These are phyloP conservation scores for Apis laboriosa DNA, from an alignment of 1,140 invertebrate genomes.

Conservation along the genomic window DNA sequence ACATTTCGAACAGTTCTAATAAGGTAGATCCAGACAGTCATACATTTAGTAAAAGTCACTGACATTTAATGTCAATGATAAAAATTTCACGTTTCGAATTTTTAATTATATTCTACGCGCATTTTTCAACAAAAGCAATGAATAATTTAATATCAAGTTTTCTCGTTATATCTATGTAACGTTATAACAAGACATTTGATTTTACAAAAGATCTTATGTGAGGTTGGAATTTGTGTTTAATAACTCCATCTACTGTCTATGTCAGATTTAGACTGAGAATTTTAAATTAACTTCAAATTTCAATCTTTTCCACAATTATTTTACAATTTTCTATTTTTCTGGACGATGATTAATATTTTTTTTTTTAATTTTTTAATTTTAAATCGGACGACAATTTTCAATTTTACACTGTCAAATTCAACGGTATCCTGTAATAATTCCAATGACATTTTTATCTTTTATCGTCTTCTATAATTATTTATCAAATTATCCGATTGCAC, in stretches of 20 bases:
- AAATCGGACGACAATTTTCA: not conserved
- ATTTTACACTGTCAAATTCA: not conserved
- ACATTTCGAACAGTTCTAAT: conserved; percentile 51
- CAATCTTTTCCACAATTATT: not conserved
- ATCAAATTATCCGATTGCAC: no score
- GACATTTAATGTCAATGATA: not conserved
- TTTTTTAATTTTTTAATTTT: not conserved
- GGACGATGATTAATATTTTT: not conserved
- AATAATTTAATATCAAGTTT: no score
- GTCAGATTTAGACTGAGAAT: not conserved
- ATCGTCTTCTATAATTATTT: no score
- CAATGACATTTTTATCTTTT: no score
- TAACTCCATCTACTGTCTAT: conserved; percentile 11
- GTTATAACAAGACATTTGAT: not conserved
- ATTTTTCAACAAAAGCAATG: not conserved
- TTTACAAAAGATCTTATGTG: not conserved
- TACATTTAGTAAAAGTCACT: not conserved
- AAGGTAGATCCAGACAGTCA: conserved; percentile 55
- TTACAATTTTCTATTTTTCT: not conserved
- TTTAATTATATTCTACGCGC: not conserved
- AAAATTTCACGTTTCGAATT: not conserved
- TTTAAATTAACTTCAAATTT: not conserved
- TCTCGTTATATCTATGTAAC: not conserved
- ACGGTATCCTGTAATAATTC: not conserved
- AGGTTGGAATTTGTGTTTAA: conserved; percentile 12